These are phyloP conservation scores for Portevinia maculata DNA, from an alignment of 2,888 invertebrate species.

Conservation along the genomic window DNA sequence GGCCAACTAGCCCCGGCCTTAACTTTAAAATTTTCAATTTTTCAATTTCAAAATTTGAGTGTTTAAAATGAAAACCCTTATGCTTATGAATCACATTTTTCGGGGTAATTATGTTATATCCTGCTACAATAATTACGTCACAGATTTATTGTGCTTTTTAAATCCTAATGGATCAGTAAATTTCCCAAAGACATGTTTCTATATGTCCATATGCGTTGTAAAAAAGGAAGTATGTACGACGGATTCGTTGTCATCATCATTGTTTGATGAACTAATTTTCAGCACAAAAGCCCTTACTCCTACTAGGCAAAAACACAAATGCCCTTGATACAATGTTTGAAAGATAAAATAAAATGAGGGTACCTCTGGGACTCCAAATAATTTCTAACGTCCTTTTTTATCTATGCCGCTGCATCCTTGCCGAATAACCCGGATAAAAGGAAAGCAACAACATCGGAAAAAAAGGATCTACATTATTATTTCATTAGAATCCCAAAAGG, in stretches of 20 bases:
- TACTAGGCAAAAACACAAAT: not conserved
- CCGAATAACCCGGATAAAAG: slow-evolving; percentile 60
- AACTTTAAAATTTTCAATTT: no score
- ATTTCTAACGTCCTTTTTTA: slow-evolving; percentile 69
- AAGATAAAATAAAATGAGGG: slow-evolving; percentile 26
- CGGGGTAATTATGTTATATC: not conserved
- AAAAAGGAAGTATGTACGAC: not conserved
- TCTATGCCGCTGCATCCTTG: slow-evolving; percentile 41
- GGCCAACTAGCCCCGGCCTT: no score
- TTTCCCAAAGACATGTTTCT: not conserved
- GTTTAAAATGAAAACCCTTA: no score
- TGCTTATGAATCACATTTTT: no score
- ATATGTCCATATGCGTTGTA: no score
- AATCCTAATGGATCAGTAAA: not conserved
- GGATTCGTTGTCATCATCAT: not conserved
- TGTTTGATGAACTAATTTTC: not conserved
- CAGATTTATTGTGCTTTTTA: not conserved
- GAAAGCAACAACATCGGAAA: slow-evolving; percentile 12
- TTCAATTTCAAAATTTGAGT: no score
- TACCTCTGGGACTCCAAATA: slow-evolving; percentile 61
- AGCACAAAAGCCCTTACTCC: not conserved
- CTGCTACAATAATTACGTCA: slow-evolving; percentile 37
- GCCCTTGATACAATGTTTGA: not conserved
- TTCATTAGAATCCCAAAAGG: slow-evolving; percentile 72
- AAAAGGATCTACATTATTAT: slow-evolving; percentile 69